These are phyloP conservation scores for Pharmacophagus antenor DNA, from an alignment of 2,888 invertebrate genomes.

Conservation along the genomic window DNA sequence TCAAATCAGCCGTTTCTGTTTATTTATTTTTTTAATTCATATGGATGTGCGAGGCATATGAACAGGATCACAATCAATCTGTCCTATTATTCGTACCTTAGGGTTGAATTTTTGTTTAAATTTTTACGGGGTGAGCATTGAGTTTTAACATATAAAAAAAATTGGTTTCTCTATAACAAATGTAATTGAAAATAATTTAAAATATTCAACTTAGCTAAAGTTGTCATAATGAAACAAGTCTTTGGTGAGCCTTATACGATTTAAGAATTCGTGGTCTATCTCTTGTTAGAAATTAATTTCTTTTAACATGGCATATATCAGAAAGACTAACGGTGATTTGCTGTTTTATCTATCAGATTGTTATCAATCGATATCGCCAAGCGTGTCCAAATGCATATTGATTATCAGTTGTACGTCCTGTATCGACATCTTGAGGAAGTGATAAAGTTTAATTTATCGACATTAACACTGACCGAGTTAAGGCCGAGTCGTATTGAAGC, in stretches of 20 bases:
- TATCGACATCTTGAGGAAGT: slow-evolving; percentile 46
- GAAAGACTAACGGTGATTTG: slow-evolving; percentile 31
- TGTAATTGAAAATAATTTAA: not conserved
- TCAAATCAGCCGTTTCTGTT: no score
- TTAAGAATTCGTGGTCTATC: slow-evolving; percentile 36
- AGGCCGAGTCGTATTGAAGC: slow-evolving; percentile 8
- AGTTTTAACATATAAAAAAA: no score
- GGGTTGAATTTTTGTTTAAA: no score
- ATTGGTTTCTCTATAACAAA: no score
- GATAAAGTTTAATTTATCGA: slow-evolving; percentile 48
- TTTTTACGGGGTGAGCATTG: no score
- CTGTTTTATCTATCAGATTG: slow-evolving; percentile 59
- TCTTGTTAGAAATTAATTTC: slow-evolving; percentile 30
- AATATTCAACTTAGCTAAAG: not conserved
- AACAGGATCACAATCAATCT: no score
- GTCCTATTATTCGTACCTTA: no score
- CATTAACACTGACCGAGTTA: slow-evolving; percentile 58
- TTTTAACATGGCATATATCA: slow-evolving; percentile 33
- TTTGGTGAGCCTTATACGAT: not conserved
- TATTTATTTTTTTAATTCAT: no score
- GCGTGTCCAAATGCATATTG: slow-evolving; percentile 54
- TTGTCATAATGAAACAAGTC: not conserved
- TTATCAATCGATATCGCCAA: slow-evolving; percentile 60
- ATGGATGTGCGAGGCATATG: no score
- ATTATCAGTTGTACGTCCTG: slow-evolving; percentile 47